A percentile compares a stretch with the other conserved stretches of the same genome.
Evolutionary conservation across 53 echinoderm and acorn worm genomes (phyloP).

Genomic region (Paracentrotus lividus): DNA sequence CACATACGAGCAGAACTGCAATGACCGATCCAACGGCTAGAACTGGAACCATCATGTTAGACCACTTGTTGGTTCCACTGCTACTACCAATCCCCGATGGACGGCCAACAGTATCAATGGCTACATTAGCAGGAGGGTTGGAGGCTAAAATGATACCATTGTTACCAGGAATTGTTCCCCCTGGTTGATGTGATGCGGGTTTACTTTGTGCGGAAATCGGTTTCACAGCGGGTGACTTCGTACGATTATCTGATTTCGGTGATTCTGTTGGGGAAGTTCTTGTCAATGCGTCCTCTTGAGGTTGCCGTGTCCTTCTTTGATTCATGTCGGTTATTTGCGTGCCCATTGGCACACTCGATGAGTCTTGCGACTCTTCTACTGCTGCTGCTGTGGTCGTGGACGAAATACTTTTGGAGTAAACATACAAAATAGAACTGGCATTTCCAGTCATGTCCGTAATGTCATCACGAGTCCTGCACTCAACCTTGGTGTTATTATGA

Average conservation of each 20-base stretch:
- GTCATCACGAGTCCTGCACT: constrained; percentile 50
- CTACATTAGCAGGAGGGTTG: constrained; percentile 29
- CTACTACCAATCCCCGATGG: background rate
- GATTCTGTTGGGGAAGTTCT: background rate
- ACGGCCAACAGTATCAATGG: background rate
- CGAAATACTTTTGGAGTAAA: constrained; percentile 22
- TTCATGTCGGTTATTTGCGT: background rate
- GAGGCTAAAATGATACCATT: background rate
- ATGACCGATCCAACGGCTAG: constrained; percentile 61
- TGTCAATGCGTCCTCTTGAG: background rate
- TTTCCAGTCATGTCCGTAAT: constrained; percentile 56
- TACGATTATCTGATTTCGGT: background rate
- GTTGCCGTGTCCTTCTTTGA: background rate
- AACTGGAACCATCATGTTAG: constrained; percentile 62
- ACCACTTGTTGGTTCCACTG: constrained; percentile 49
- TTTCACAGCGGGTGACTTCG: background rate
- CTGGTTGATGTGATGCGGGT: background rate
- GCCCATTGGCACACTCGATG: background rate
- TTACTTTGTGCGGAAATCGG: background rate
- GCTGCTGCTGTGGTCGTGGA: background rate
- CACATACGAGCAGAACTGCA: constrained; percentile 55
- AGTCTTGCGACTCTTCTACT: background rate
- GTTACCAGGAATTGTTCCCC: background rate
- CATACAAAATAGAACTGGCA: constrained; percentile 52
- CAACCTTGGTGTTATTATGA: constrained; percentile 37